These are phyloP conservation scores for Galbula dea DNA, from an alignment of 2,113 vertebrate genomes.

Conservation along the genomic window DNA sequence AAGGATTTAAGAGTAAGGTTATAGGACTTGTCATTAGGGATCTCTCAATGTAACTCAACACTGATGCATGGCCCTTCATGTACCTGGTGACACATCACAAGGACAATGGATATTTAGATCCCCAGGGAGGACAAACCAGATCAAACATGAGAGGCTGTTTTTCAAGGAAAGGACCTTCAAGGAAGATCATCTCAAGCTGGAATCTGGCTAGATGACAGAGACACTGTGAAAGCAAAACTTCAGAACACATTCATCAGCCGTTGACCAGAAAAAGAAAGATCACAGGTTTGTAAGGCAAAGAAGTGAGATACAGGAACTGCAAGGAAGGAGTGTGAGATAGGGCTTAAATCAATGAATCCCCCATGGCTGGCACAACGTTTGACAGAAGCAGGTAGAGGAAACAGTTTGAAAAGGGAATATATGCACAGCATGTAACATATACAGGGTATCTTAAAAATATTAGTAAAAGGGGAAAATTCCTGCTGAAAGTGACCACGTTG, in stretches of 20 bases:
- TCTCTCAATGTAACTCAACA: neutral
- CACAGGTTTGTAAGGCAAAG: neutral
- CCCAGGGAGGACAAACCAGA: neutral
- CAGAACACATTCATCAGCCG: neutral
- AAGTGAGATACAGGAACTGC: neutral
- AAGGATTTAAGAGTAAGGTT: neutral
- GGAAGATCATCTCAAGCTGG: neutral
- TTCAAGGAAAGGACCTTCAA: neutral
- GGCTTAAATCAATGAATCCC: neutral
- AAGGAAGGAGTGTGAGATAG: neutral
- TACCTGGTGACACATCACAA: neutral
- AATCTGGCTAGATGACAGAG: neutral
- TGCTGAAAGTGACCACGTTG: neutral
- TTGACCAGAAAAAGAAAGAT: neutral
- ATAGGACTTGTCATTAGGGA: neutral
- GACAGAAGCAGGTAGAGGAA: neutral
- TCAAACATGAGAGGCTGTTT: neutral
- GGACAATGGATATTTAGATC: neutral
- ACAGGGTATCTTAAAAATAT: neutral
- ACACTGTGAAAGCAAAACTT: neutral
- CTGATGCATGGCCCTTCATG: neutral
- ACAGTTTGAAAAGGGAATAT: neutral
- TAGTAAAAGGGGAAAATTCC: neutral
- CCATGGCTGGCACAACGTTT: accelerated
- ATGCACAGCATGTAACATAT: neutral